Percentiles rank a stretch among this genome's conserved stretches.
phyloP scores from a whole-genome alignment of 1,140 invertebrate species.

The Conus ventricosus region DNA sequence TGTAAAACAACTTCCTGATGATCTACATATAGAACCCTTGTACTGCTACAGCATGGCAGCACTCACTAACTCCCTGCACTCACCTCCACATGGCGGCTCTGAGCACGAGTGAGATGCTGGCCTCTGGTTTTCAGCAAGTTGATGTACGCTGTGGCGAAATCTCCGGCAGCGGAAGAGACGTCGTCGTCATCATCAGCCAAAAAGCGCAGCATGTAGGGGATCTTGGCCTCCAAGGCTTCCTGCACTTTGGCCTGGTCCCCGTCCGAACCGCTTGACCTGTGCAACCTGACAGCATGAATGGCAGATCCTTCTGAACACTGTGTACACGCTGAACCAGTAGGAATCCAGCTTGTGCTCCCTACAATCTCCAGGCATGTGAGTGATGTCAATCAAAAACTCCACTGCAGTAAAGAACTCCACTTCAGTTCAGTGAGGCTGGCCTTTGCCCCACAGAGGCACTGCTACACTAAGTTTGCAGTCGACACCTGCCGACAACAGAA shows the following conservation, averaged over 20 bases:
- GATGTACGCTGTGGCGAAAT: conserved; percentile 78
- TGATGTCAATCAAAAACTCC: too few species aligned
- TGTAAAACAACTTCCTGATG: too few species aligned
- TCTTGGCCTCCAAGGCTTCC: conserved; percentile 76
- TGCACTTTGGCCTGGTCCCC: conserved; percentile 68
- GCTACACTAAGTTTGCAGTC: too few species aligned
- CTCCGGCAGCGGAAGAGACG: conserved; percentile 77
- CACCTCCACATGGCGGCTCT: conserved; percentile 74
- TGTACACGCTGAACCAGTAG: neutral
- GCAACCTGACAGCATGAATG: conserved; percentile 64
- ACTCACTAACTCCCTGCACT: neutral
- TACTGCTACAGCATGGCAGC: too few species aligned
- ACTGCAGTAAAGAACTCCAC: too few species aligned
- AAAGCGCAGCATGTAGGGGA: conserved; percentile 77
- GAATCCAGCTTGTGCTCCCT: too few species aligned
- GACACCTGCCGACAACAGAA: too few species aligned
- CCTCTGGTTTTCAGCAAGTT: conserved; percentile 74
- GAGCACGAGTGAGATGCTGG: conserved; percentile 59
- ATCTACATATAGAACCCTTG: too few species aligned
- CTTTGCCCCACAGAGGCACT: too few species aligned
- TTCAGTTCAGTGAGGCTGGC: too few species aligned
- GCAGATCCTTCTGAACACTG: neutral
- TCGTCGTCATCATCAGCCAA: conserved; percentile 79
- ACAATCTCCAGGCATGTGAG: too few species aligned
- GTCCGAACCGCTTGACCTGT: conserved; percentile 68